Evolutionary conservation across 2,888 invertebrate species (phyloP).

Genomic region (Folsomia manolachei): DNA sequence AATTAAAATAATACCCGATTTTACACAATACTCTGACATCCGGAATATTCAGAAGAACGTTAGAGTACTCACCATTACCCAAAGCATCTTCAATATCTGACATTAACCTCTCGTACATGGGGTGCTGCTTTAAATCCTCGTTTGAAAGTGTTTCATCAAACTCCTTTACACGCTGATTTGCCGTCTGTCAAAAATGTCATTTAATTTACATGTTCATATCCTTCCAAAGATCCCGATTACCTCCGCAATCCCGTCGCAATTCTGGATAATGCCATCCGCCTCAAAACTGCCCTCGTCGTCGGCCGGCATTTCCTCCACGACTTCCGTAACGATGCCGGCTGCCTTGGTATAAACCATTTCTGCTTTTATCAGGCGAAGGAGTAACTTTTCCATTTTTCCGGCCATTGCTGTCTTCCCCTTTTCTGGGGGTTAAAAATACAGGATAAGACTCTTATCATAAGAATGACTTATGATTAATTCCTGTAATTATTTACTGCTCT

Average conservation of each 20-base stretch:
- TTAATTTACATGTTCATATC: background rate
- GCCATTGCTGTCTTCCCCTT: background rate
- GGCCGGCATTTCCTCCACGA: constrained; percentile 4
- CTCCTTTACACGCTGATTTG: background rate
- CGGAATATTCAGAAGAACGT: background rate
- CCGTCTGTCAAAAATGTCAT: background rate
- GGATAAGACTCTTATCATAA: too few relatives aligned
- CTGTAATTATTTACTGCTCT: background rate
- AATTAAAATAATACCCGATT: background rate
- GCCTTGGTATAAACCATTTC: constrained; percentile 2
- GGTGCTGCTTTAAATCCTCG: background rate
- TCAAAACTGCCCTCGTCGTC: background rate
- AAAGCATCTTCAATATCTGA: background rate
- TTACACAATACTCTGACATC: background rate
- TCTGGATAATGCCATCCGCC: background rate
- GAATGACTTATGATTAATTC: too few relatives aligned
- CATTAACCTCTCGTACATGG: background rate
- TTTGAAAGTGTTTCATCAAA: background rate
- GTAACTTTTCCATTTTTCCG: background rate
- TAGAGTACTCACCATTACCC: background rate
- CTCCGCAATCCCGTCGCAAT: background rate
- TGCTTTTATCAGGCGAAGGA: background rate
- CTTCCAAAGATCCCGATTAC: background rate
- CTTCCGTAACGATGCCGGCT: background rate
- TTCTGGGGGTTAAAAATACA: background rate